Percentiles rank a stretch among this genome's conserved stretches.
phyloP scores from a whole-genome alignment of 2,888 invertebrate species.

The Drosophila lutescens region DNA sequence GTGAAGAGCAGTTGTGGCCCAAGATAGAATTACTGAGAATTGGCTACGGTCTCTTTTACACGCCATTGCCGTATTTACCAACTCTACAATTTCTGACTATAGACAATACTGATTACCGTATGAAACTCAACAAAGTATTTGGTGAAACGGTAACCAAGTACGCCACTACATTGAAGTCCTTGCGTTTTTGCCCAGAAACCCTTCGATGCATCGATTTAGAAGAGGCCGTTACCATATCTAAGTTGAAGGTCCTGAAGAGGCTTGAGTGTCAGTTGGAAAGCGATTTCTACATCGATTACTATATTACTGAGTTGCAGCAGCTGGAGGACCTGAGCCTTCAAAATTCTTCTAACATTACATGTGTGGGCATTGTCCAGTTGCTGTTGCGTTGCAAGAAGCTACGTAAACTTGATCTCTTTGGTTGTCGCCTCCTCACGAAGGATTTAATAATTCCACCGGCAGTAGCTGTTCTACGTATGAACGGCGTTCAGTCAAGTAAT shows the following conservation, averaged over 20 bases:
- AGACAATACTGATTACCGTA: too few species aligned
- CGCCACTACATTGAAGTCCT: constrained; percentile 1
- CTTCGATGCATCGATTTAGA: not conserved
- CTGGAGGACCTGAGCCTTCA: not conserved
- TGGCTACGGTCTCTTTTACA: not conserved
- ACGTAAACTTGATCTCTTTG: not conserved
- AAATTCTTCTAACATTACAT: not conserved
- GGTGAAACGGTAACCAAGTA: not conserved
- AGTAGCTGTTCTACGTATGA: not conserved
- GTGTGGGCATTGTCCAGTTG: not conserved
- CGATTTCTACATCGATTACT: not conserved
- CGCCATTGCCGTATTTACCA: constrained; percentile 8
- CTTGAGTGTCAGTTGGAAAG: not conserved
- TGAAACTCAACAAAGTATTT: not conserved
- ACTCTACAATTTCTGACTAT: not conserved
- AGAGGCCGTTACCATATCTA: not conserved
- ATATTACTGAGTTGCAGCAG: not conserved
- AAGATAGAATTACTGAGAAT: constrained; percentile 1
- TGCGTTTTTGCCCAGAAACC: not conserved
- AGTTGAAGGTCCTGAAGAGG: constrained; percentile 7
- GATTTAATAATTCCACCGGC: not conserved
- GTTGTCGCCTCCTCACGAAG: not conserved
- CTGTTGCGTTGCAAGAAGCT: not conserved
- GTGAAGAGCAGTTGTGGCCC: not conserved
- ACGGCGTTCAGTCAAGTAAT: not conserved